phyloP scores from a whole-genome alignment of 1,140 invertebrate genomes.

The Eciton burchellii region DNA sequence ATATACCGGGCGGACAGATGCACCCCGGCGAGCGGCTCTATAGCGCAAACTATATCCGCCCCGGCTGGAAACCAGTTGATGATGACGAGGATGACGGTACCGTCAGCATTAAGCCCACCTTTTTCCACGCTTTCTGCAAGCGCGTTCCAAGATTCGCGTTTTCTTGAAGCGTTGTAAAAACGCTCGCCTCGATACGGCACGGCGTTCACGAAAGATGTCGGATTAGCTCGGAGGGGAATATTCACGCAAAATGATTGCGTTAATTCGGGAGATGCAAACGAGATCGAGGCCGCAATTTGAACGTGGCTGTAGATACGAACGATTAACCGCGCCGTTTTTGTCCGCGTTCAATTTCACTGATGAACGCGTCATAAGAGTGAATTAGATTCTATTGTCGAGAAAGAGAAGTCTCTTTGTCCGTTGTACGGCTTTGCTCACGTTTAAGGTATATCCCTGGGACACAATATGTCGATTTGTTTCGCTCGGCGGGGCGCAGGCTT shows the following conservation, averaged over 20 bases:
- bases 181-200: no score
- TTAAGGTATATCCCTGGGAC: background rate
- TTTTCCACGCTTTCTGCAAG: constrained; percentile 1
- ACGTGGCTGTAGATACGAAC: no score
- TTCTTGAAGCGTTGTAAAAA: no score
- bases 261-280: no score
- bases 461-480: constrained; percentile 25
- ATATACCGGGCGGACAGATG: constrained; percentile 33
- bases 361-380: background rate
- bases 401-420: background rate
- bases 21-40: constrained; percentile 2
- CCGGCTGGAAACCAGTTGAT: constrained; percentile 66
- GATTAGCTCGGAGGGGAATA: no score
- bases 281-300: no score
- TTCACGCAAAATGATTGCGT: no score
- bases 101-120: background rate
- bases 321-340: no score
- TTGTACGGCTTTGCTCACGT: background rate
- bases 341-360: background rate
- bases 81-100: background rate
- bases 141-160: no score
- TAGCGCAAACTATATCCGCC: constrained; percentile 51
- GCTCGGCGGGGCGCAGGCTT: background rate
- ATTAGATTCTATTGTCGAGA: background rate
- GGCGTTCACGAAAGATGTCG: no score